phyloP scores from a whole-genome alignment of 2,113 vertebrate genomes.

The Rhinichthys klamathensis region DNA sequence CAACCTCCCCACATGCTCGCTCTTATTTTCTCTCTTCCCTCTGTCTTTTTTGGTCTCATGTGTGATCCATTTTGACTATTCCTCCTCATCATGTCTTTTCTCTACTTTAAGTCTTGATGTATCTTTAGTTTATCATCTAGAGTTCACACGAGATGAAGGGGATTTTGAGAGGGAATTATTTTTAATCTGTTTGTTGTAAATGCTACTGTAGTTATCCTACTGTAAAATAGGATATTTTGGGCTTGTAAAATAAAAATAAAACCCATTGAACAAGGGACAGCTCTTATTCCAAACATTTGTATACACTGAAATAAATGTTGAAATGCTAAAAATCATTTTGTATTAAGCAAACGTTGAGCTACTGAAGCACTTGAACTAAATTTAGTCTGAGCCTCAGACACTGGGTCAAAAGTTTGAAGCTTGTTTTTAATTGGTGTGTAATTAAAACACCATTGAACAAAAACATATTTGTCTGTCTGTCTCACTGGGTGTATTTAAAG shows the following conservation, averaged over 20 bases:
- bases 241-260: background rate
- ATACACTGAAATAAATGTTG: background rate
- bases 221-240: background rate
- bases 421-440: background rate
- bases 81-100: conserved; percentile 22
- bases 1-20: conserved; percentile 9
- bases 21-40: conserved; percentile 10
- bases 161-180: background rate
- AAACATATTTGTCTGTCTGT: background rate
- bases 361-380: background rate
- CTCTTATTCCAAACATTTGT: background rate
- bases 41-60: conserved; percentile 16
- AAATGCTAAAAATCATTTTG: background rate
- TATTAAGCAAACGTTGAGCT: background rate
- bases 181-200: background rate
- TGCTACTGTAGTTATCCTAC: background rate
- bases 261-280: background rate
- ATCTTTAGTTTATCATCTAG: background rate
- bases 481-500: background rate
- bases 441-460: background rate
- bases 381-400: background rate
- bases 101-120: background rate
- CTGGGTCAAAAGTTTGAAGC: background rate
- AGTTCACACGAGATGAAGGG: background rate
- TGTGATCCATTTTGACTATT: conserved; percentile 9